Base-by-base conservation (phyloP, 2,113 vertebrate species). In the Himantopus leucocephalus region DNA sequence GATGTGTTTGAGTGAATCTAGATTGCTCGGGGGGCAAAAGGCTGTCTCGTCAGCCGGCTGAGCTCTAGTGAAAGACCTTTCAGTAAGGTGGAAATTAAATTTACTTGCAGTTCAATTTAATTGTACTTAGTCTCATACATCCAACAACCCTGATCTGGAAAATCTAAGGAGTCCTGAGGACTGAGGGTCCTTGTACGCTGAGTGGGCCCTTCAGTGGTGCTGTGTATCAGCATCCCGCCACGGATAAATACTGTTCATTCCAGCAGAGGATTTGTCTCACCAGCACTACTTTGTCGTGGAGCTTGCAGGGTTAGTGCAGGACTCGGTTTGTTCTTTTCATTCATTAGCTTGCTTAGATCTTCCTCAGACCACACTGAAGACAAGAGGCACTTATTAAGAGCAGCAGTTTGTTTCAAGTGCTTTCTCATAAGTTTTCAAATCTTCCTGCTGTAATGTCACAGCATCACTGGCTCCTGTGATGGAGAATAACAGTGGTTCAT, bases 351-450 rank as follows among this genome's bases (percentile, higher is more conserved):
- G 0, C 87, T 96, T 82, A 90, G 91, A 92, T 97, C 80, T 95
- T 90, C 63, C 77, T 91, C 89, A 95, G 92, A 94, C 94, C 94
- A 87, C 90, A 85, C 90, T 71, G 87, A 94, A 97, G 92, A 91
- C 76, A 78, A 92, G 76, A 96, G 81, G 71, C 72, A 93, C 92
- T 92, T 80, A 68, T 53, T 77, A 95, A 91, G 85, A 95, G 83
- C 74, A 94, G 85, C 58, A 96, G 88, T 92, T 96, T 96, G 89
- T 94, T 88, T 92, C 85, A 93, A 90, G 83, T 94, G 67, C 80
- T 90, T 96, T 78, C 83, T 94, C 60, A 11, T 91, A 93, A 95
- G 76, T 94, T 97, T 96, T 94, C 74, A 93, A 78, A 88, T 94
- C 72, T 83, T 64, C 87, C 91, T 95, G 84, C 88, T 94, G 64